Percentiles rank a stretch among this genome's conserved stretches.
Evolutionary conservation across 2,113 vertebrate species (phyloP).

Genomic region (Chaetorhynchus papuensis): DNA sequence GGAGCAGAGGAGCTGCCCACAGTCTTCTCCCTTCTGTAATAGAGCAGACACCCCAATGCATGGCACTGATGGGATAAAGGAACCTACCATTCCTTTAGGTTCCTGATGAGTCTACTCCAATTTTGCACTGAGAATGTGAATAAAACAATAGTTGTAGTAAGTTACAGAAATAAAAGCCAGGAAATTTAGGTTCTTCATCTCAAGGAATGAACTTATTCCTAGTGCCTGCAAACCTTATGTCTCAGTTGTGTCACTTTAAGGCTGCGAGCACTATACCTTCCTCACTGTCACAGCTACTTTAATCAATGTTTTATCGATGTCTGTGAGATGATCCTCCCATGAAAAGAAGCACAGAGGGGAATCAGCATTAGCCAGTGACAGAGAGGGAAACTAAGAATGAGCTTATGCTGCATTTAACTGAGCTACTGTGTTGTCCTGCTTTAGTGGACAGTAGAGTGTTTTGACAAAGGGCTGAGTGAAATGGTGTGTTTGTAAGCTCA

Average conservation of each 20-base stretch:
- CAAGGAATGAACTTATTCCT: neutral
- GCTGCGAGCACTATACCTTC: neutral
- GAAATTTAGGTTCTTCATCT: neutral
- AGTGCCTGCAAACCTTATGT: rapidly evolving
- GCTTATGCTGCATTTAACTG: neutral
- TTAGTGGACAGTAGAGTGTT: neutral
- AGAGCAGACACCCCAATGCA: neutral
- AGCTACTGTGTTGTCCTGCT: neutral
- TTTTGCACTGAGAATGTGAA: neutral
- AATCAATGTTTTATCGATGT: neutral
- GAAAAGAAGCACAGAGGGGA: neutral
- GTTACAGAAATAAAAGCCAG: neutral
- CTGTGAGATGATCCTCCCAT: neutral
- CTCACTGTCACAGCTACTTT: neutral
- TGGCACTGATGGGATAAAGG: rapidly evolving
- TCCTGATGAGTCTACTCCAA: neutral
- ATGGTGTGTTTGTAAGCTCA: neutral
- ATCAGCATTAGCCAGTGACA: neutral
- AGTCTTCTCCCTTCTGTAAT: neutral
- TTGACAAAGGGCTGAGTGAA: neutral
- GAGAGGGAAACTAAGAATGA: neutral
- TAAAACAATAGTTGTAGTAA: neutral
- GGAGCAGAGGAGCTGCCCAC: neutral
- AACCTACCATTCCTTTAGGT: neutral
- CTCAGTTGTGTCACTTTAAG: neutral